Percentiles rank a stretch among this genome's conserved stretches.
These are phyloP conservation scores for Acleris laterana DNA, from an alignment of 2,888 invertebrate genomes.

Conservation along the genomic window DNA sequence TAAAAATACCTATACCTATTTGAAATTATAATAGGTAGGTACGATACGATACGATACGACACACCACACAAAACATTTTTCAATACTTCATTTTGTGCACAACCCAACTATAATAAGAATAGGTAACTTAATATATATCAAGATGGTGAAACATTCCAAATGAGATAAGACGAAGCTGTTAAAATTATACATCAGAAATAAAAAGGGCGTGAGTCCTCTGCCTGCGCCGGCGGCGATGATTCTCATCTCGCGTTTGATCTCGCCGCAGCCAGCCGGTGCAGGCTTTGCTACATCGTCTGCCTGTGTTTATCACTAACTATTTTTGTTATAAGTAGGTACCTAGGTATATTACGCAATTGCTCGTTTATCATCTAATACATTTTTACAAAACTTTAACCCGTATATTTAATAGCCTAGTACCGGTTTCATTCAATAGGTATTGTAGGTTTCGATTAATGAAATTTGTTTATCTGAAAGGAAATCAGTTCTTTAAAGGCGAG, in stretches of 20 bases:
- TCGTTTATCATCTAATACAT: too few species aligned
- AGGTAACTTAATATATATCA: constrained; percentile 15
- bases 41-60: too few species aligned
- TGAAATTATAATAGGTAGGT: too few species aligned
- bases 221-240: constrained; percentile 63
- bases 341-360: neutral
- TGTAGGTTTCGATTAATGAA: too few species aligned
- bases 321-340: neutral
- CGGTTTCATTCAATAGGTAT: too few species aligned
- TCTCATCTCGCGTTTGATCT: constrained; percentile 76
- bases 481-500: too few species aligned
- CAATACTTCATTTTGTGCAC: too few species aligned
- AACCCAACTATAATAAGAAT: neutral
- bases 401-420: too few species aligned
- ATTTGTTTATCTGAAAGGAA: too few species aligned
- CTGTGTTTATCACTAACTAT: constrained; percentile 51
- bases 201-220: constrained; percentile 61
- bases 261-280: constrained; percentile 55
- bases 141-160: constrained; percentile 43
- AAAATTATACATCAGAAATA: constrained; percentile 66
- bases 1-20: too few species aligned
- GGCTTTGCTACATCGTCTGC: constrained; percentile 59
- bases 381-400: too few species aligned
- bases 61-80: too few species aligned
- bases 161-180: constrained; percentile 63